These are phyloP conservation scores for Carcharodon carcharias DNA, from an alignment of 2,797 vertebrate species.

Conservation along the genomic window DNA sequence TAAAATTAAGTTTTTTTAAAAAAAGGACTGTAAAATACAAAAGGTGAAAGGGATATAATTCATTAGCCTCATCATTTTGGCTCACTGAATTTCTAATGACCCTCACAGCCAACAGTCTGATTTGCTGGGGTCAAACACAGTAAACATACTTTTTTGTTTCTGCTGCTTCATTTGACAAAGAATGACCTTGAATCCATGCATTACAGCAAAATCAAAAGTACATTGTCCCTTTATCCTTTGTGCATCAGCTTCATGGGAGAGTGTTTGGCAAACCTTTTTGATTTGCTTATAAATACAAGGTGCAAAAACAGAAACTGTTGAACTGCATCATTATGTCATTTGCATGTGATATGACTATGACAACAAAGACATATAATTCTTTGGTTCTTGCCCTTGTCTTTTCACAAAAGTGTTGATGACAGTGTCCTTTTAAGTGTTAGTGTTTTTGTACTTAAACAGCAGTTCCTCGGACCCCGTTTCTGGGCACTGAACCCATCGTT, in stretches of 20 bases:
- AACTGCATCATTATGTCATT: background rate
- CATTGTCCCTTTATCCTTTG: background rate
- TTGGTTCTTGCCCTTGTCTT: background rate
- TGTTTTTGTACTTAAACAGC: background rate
- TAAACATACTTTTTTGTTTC: background rate
- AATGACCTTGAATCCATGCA: background rate
- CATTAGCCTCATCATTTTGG: background rate
- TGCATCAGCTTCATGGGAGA: background rate
- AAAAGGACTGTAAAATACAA: background rate
- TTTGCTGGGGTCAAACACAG: background rate
- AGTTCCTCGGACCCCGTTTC: background rate
- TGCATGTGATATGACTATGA: background rate
- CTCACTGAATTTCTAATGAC: background rate
- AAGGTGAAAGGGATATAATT: background rate
- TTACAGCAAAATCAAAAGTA: background rate
- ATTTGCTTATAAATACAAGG: constrained; percentile 13
- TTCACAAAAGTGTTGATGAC: background rate
- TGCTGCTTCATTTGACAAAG: background rate
- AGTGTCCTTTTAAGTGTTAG: background rate
- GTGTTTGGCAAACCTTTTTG: background rate
- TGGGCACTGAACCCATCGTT: background rate
- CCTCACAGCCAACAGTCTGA: background rate
- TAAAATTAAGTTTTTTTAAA: background rate
- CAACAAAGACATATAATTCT: background rate
- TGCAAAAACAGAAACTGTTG: background rate